These are phyloP conservation scores for Amazona finschi DNA, from an alignment of 2,797 vertebrate species.

Conservation along the genomic window DNA sequence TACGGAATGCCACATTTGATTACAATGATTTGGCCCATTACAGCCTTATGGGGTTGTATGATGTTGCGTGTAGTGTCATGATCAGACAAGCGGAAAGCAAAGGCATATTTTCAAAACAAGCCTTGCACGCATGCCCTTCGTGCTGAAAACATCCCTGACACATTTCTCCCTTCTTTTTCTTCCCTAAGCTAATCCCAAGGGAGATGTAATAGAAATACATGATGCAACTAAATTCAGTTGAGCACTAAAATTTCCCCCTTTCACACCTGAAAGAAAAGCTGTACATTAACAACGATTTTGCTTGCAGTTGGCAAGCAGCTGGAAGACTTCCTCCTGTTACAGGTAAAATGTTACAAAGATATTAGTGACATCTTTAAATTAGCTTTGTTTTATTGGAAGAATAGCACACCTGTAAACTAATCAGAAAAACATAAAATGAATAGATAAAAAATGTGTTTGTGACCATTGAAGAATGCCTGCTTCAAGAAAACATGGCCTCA, in stretches of 20 bases:
- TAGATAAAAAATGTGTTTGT: not conserved
- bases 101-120: conserved; percentile 79
- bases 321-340: not conserved
- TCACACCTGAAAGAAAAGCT: not conserved
- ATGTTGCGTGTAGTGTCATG: conserved; percentile 67
- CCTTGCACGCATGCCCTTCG: conserved; percentile 67
- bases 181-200: not conserved
- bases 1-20: conserved; percentile 82
- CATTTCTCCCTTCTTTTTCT: not conserved
- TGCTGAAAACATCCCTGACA: conserved; percentile 45
- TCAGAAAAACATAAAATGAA: not conserved
- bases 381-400: not conserved
- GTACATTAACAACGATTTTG: not conserved
- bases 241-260: not conserved
- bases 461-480: not conserved
- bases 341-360: not conserved
- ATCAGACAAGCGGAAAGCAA: conserved; percentile 83
- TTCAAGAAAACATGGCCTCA: not conserved
- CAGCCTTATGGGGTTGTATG: conserved; percentile 79
- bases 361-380: not conserved
- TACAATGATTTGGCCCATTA: conserved; percentile 77
- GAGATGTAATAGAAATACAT: conserved; percentile 2
- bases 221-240: not conserved
- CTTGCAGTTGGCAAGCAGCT: not conserved
- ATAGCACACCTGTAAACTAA: not conserved